Evolutionary conservation across 2,888 invertebrate species (phyloP).

Genomic region (Agapostemon virescens): DNA sequence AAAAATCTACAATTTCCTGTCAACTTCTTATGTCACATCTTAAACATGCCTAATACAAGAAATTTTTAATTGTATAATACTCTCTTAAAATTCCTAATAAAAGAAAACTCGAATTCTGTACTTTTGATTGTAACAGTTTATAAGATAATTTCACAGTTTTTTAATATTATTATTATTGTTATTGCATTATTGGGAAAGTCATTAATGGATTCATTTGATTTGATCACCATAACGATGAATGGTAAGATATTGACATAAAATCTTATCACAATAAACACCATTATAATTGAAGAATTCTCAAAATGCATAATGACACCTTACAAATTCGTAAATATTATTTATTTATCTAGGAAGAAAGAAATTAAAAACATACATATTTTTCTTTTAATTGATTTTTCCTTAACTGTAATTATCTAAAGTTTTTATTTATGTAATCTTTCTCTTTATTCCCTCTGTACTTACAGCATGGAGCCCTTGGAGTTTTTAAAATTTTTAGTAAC

Average conservation of each 20-base stretch:
- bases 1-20: constrained; percentile 71
- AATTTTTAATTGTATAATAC: constrained; percentile 73
- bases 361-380: constrained; percentile 75
- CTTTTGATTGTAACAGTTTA: not conserved
- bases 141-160: not conserved
- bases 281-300: constrained; percentile 70
- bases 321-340: constrained; percentile 80
- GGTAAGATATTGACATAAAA: constrained; percentile 78
- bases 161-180: not conserved
- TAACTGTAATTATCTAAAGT: no score
- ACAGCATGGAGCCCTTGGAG: no score
- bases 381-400: constrained; percentile 1
- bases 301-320: constrained; percentile 78
- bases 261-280: constrained; percentile 73
- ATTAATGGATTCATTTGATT: constrained; percentile 42
- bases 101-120: constrained; percentile 7
- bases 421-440: no score
- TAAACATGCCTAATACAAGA: constrained; percentile 78
- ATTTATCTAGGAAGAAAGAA: constrained; percentile 74
- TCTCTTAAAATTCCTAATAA: constrained; percentile 51
- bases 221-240: constrained; percentile 77
- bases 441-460: no score
- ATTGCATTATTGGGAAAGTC: not conserved
- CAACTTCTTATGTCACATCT: constrained; percentile 77
- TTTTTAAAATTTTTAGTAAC: no score